A percentile compares a stretch with the other conserved stretches of the same genome.
Conservation (phyloP, 2,113 vertebrate genomes). For the Glaucomys volans region DNA sequence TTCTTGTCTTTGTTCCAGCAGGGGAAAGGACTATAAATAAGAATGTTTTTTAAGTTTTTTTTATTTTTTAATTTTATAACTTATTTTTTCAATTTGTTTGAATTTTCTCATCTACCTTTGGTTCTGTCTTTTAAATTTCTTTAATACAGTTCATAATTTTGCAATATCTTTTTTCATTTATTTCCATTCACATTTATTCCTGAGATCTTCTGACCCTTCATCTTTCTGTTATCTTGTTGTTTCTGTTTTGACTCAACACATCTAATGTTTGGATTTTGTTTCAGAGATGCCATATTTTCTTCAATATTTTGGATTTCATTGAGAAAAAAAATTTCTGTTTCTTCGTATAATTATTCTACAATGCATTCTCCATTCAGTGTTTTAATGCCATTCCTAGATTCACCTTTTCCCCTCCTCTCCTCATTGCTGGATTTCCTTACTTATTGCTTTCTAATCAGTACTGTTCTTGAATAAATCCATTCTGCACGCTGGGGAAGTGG, state of each 20-base stretch:
- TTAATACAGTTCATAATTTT: background rate
- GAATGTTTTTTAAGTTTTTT: background rate
- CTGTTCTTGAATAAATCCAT: background rate
- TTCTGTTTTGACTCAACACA: background rate
- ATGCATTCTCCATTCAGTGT: background rate
- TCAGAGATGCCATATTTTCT: background rate
- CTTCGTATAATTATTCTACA: background rate
- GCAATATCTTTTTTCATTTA: background rate
- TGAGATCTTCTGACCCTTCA: background rate
- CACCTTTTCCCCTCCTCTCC: background rate
- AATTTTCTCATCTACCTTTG: background rate
- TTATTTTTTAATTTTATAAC: background rate
- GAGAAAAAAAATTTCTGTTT: background rate
- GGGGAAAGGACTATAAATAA: background rate
- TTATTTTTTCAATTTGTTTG: conserved; percentile 13
- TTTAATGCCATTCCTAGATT: background rate
- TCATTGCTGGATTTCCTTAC: background rate
- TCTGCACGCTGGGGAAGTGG: background rate
- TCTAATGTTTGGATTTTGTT: background rate
- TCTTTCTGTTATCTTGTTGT: background rate
- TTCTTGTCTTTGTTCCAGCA: background rate
- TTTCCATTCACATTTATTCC: background rate
- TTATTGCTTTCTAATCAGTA: background rate
- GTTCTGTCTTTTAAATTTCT: background rate
- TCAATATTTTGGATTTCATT: background rate